These are phyloP conservation scores for Calephelis virginiensis DNA, from an alignment of 1,140 invertebrate genomes.

Conservation along the genomic window DNA sequence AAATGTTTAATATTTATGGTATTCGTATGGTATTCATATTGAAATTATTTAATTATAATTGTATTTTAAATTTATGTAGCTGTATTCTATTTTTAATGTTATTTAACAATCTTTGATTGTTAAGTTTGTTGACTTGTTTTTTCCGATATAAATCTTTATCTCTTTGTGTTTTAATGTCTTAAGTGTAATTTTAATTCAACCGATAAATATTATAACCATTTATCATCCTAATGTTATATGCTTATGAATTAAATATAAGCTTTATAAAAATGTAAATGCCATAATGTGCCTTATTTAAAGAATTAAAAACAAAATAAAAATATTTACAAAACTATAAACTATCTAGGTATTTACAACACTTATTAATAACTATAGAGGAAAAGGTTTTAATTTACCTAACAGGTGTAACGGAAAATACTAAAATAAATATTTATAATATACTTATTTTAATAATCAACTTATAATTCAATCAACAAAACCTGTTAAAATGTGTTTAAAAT, in stretches of 20 bases:
- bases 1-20: no score
- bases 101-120: not conserved
- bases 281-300: conserved; percentile 18
- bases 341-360: conserved; percentile 36
- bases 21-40: no score
- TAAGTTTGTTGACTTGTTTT: no score
- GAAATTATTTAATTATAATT: not conserved
- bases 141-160: not conserved
- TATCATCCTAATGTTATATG: conserved; percentile 24
- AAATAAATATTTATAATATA: no score
- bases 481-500: not conserved
- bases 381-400: not conserved
- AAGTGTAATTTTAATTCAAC: conserved; percentile 9
- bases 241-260: not conserved
- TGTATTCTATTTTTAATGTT: not conserved
- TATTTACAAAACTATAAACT: conserved; percentile 43
- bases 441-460: not conserved
- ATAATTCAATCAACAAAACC: not conserved
- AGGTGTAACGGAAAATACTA: not conserved
- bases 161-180: not conserved
- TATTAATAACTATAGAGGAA: conserved; percentile 22
- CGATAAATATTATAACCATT: conserved; percentile 21
- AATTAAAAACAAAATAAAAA: conserved; percentile 24
- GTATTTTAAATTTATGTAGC: not conserved
- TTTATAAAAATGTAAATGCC: conserved; percentile 24